Conservation (phyloP, 1,140 invertebrate genomes). For the Tetragnatha versicolor region DNA sequence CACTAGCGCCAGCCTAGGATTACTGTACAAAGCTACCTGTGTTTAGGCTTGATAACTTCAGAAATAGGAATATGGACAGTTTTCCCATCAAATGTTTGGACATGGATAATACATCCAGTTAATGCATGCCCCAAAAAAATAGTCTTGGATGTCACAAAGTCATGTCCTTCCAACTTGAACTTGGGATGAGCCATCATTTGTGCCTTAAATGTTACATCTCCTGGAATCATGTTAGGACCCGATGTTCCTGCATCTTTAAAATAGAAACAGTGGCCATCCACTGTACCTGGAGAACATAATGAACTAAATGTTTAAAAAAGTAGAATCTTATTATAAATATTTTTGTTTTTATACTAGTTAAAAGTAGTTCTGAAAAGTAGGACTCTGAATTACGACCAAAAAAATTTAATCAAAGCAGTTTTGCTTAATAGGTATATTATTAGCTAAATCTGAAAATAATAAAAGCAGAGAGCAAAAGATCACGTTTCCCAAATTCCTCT, state of each 20-base stretch:
- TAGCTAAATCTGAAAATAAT: too few relatives aligned
- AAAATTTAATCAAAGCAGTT: too few relatives aligned
- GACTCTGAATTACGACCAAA: too few relatives aligned
- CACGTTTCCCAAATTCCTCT: too few relatives aligned
- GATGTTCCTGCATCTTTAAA: conserved; percentile 25
- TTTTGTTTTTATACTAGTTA: too few relatives aligned
- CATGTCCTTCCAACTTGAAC: conserved; percentile 16
- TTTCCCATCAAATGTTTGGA: conserved; percentile 42
- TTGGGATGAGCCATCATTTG: conserved; percentile 10
- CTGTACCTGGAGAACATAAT: conserved; percentile 3
- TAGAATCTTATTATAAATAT: too few relatives aligned
- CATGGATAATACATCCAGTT: conserved; percentile 17
- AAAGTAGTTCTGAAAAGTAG: too few relatives aligned
- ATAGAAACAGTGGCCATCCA: conserved; percentile 13
- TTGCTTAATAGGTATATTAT: too few relatives aligned
- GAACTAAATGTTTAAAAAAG: too few relatives aligned
- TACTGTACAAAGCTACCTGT: conserved; percentile 26
- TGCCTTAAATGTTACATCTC: conserved; percentile 15
- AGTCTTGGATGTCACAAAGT: background rate
- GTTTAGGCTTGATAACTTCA: conserved; percentile 21
- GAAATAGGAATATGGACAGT: conserved; percentile 16
- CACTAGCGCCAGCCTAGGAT: too few relatives aligned
- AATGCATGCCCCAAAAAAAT: conserved; percentile 18
- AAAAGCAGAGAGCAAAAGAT: too few relatives aligned
- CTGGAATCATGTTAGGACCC: conserved; percentile 22